Evolutionary conservation across 2,888 invertebrate genomes (phyloP).

Genomic region (Margaritifera margaritifera): DNA sequence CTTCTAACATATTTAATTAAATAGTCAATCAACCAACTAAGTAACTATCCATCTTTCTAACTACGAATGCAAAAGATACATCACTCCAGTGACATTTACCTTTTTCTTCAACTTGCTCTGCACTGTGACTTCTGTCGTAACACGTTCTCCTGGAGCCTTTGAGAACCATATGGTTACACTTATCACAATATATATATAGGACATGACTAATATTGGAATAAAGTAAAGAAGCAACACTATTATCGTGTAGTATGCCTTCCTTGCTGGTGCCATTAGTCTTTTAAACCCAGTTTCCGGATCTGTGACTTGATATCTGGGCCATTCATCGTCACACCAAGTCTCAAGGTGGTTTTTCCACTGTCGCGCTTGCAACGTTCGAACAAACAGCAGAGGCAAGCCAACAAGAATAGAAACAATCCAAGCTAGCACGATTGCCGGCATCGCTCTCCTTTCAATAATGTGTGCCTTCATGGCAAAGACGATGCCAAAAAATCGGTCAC

Average conservation of each 20-base stretch:
- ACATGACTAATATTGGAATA: conserved; percentile 84
- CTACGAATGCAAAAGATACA: too few relatives aligned
- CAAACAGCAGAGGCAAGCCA: conserved; percentile 75
- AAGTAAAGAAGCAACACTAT: conserved; percentile 84
- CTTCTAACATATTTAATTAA: too few relatives aligned
- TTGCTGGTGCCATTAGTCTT: conserved; percentile 71
- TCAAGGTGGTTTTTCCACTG: conserved; percentile 85
- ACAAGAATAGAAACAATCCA: conserved; percentile 81
- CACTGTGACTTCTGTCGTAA: conserved; percentile 61
- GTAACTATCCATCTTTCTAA: too few relatives aligned
- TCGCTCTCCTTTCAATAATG: conserved; percentile 79
- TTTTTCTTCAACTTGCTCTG: conserved; percentile 68
- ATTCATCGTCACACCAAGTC: conserved; percentile 81
- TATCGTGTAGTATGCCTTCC: conserved; percentile 84
- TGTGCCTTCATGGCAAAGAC: conserved; percentile 83
- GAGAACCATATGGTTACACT: conserved; percentile 78
- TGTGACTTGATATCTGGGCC: conserved; percentile 43
- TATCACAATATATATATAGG: conserved; percentile 83
- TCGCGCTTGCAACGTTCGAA: conserved; percentile 75
- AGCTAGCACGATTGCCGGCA: conserved; percentile 78
- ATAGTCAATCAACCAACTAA: too few relatives aligned
- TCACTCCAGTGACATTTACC: conserved; percentile 41
- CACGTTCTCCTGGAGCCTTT: conserved; percentile 70
- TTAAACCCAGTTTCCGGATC: conserved; percentile 24
- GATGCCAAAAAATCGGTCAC: conserved; percentile 87